These are phyloP conservation scores for Dendrolimus kikuchii DNA, from an alignment of 1,140 invertebrate species.

Conservation along the genomic window DNA sequence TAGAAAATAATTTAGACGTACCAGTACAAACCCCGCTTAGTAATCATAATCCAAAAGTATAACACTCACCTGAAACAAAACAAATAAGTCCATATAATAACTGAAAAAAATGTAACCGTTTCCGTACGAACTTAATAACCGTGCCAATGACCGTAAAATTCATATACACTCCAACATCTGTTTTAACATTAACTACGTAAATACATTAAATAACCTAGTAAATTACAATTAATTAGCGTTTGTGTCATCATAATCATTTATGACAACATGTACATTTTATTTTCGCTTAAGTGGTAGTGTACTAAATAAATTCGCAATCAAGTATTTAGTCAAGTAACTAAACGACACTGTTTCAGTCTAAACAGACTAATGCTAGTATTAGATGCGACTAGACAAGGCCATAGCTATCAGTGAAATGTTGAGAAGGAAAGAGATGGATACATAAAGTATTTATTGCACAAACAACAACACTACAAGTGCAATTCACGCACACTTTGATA, in stretches of 20 bases:
- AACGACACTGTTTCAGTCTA: constrained; percentile 26
- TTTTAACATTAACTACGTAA: constrained; percentile 31
- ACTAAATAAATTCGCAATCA: background rate
- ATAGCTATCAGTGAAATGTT: constrained; percentile 70
- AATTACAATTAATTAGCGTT: constrained; percentile 14
- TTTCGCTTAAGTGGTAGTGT: background rate
- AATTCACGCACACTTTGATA: constrained; percentile 52
- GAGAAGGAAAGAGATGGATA: constrained; percentile 67
- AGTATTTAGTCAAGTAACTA: constrained; percentile 29
- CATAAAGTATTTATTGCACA: constrained; percentile 67
- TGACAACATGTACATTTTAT: background rate
- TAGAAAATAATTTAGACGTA: no score
- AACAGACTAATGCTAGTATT: constrained; percentile 67
- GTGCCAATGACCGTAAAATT: constrained; percentile 31
- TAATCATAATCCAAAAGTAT: background rate
- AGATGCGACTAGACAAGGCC: constrained; percentile 71
- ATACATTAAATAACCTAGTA: constrained; percentile 21
- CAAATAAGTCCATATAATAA: constrained; percentile 20
- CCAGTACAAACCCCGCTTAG: no score
- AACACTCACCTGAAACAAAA: constrained; percentile 44
- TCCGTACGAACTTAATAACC: constrained; percentile 25
- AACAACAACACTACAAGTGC: constrained; percentile 59
- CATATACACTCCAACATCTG: constrained; percentile 32
- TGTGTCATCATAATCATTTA: no score
- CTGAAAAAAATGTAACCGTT: constrained; percentile 23